Conservation (phyloP, 1,140 invertebrate species). For the Melanaphis sacchari region DNA sequence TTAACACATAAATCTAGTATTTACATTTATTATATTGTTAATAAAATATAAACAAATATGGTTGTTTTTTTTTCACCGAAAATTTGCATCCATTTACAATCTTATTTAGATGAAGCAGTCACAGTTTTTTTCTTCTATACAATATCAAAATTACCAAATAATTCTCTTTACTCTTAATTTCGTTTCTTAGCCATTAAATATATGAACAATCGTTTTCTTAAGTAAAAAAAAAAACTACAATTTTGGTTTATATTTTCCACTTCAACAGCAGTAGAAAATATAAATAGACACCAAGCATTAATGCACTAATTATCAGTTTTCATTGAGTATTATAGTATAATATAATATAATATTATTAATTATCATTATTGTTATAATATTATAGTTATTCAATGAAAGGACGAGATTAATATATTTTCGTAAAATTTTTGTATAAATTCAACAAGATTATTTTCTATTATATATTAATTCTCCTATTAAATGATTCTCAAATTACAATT, state of each 20-base stretch:
- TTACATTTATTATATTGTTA: conserved; percentile 42
- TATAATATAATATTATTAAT: not conserved
- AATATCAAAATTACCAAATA: conserved; percentile 7
- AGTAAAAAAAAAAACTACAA: conserved; percentile 22
- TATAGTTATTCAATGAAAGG: conserved; percentile 14
- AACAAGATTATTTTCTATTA: conserved; percentile 53
- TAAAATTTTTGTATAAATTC: conserved; percentile 47
- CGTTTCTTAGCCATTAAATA: not conserved
- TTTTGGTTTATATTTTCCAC: not conserved
- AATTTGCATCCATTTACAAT: not conserved
- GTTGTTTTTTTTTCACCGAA: not conserved
- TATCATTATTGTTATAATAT: not conserved
- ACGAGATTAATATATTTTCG: conserved; percentile 35
- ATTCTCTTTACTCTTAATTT: not conserved
- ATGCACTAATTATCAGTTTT: conserved; percentile 25
- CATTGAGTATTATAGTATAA: not conserved
- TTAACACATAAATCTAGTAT: conserved; percentile 54
- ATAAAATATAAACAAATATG: conserved; percentile 33
- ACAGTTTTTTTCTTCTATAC: not conserved
- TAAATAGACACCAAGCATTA: conserved; percentile 11
- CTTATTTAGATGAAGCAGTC: conserved; percentile 18
- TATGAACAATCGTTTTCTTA: not conserved
- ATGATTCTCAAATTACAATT: conserved; percentile 47
- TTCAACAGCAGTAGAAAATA: not conserved
- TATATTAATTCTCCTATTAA: conserved; percentile 53